A percentile compares a stretch with the other conserved stretches of the same genome.
These are phyloP conservation scores for Nezara viridula DNA, from an alignment of 2,888 invertebrate genomes.

Conservation along the genomic window DNA sequence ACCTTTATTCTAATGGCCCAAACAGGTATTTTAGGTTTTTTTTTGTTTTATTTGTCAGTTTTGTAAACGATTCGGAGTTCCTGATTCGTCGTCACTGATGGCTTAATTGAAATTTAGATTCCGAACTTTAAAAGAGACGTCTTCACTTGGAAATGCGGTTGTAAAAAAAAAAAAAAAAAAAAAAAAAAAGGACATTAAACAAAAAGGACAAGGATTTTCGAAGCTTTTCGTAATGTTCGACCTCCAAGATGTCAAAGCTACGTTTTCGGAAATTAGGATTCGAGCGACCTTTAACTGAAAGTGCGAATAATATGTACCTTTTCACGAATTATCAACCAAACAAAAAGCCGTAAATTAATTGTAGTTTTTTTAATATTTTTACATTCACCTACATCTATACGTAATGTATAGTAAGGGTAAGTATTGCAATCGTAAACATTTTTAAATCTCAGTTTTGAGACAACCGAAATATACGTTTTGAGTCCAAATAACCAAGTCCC, in stretches of 20 bases:
- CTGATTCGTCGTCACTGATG: background rate
- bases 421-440: too few relatives aligned
- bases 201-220: background rate
- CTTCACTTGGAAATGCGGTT: background rate
- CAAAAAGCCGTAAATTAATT: too few relatives aligned
- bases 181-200: background rate
- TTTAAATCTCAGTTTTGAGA: too few relatives aligned
- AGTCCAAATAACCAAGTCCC: too few relatives aligned
- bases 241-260: background rate
- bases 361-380: too few relatives aligned
- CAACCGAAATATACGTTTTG: too few relatives aligned
- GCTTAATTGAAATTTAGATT: conserved; percentile 20
- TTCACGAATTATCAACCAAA: too few relatives aligned
- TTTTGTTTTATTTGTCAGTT: background rate
- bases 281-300: too few relatives aligned
- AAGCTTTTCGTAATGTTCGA: background rate
- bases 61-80: background rate
- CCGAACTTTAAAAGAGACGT: background rate
- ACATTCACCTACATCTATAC: too few relatives aligned
- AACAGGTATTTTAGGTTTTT: background rate
- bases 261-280: too few relatives aligned
- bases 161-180: background rate
- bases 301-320: too few relatives aligned
- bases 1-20: background rate
- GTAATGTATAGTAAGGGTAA: too few relatives aligned